Base-by-base conservation (phyloP, 2,113 vertebrate species). In the Scartelaos histophorus region DNA sequence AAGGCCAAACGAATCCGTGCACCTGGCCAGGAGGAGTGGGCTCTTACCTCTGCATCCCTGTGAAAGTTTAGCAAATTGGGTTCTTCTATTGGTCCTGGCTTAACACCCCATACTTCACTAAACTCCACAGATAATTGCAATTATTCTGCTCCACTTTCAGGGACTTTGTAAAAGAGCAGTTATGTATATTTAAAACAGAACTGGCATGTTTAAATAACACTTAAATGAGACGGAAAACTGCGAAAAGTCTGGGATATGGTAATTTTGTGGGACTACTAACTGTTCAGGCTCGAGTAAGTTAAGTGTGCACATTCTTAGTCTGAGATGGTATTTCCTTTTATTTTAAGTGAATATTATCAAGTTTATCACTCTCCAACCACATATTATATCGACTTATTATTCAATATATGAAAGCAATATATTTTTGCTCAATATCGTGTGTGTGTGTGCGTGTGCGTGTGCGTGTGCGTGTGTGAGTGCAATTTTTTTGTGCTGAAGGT, bases 1-100 rank as follows among this genome's bases (percentile, higher is more conserved):
- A 76, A 72, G 62, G 66, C 70, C 66, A 61, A 69, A 73, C 10
- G 75, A 69, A 72, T 35, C 60, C 21, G 61, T n/a, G 25, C 68
- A 19, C 60, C 73, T 71, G 62, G 66, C 43, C 54, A 57, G 56
- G n/a, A 69, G 65, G 60, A 79, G 56, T 66, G 53, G 69, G n/a
- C 53, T 25, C 62, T 13, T 45, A 13, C 62, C 35, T n/a, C 38
- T 45, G 35, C 62, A 47, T 65, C 70, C 25, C 54, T 38, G 65
- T 43, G 61, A 60, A 62, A 57, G 21, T 72, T 75, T 16, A 66
- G 61, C 68, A 45, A 67, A 53, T 61, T n/a, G 13, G 17, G 29
- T 29, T 25, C 38, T 71, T 54, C 67, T 12, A 73, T 13, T 25
- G 64, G 12, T 24, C 57, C 60, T 74, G 38, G 29, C 38, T 22